A percentile compares a stretch with the other conserved stretches of the same genome.
Evolutionary conservation across 2,888 invertebrate genomes (phyloP).

Genomic region (Tipula confusa): DNA sequence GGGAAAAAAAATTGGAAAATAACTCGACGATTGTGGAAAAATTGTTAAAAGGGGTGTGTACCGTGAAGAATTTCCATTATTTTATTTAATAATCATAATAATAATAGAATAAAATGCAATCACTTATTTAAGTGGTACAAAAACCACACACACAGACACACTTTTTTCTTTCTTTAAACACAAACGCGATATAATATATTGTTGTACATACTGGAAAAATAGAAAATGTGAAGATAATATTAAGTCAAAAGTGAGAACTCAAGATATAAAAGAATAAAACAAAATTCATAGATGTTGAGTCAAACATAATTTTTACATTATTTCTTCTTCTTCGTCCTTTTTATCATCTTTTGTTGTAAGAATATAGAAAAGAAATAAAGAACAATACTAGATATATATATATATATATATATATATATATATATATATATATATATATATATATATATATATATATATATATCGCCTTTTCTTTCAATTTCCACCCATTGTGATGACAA

Average conservation of each 20-base stretch:
- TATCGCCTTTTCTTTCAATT: not conserved
- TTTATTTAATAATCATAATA: not conserved
- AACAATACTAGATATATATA: not conserved
- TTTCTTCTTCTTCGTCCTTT: constrained; percentile 20
- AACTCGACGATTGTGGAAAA: not conserved
- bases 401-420: not conserved
- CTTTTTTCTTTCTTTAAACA: not conserved
- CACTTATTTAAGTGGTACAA: constrained; percentile 26
- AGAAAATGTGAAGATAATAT: not conserved
- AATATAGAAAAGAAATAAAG: not conserved
- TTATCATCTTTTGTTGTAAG: not conserved
- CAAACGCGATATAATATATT: not conserved
- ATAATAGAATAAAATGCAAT: constrained; percentile 28
- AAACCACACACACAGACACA: too few species aligned
- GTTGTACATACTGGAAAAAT: not conserved
- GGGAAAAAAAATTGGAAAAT: not conserved
- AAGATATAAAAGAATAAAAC: constrained; percentile 25
- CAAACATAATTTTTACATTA: constrained; percentile 26
- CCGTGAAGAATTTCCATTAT: not conserved
- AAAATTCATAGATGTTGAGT: constrained; percentile 27
- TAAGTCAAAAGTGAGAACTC: constrained; percentile 14
- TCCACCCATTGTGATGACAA: constrained; percentile 29
- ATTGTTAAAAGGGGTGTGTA: not conserved
- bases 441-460: not conserved
- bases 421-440: not conserved